Evolutionary conservation across 2,113 vertebrate genomes (phyloP), one percentile per base, ranked within the genome.

Genomic region (Saccopteryx leptura): DNA sequence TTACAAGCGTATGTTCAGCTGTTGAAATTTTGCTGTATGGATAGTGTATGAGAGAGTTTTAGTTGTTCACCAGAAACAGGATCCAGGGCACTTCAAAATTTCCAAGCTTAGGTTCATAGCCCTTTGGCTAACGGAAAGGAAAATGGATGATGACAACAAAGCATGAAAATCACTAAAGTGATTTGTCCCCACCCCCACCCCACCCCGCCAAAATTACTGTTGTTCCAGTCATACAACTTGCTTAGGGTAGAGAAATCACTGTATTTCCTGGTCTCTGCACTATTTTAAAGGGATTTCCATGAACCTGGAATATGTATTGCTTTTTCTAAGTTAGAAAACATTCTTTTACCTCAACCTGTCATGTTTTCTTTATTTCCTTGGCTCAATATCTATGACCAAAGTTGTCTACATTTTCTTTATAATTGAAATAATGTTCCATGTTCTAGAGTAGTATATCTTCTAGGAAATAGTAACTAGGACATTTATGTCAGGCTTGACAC

Each of bases 241-340:
- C 69, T 46, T 54, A 75, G 19, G 46, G 63, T 0, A 74, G 52
- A 97, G 61, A 95, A 92, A 90, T 75, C 65, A 95, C 71, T 75
- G n/a, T 23, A 50, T 72, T 87, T 90, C 60, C 87, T 91, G 33
- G 18, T 18, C n/a, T 83, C 28, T 19, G 19, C 10, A 17, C 24
- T 75, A 61, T 79, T 76, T 91, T 87, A 63, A 56, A 90, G 48
- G 17, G 28, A 66, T 93, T 84, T 97, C 68, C 68, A 88, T 13
- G 90, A 46, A 75, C 21, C 39, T 82, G 60, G 39, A 89, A 76
- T 58, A 81, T 66, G 21, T 75, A 76, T 65, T 1, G 26, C 21
- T 75, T 79, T 89, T 52, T 91, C 71, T 56, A 72, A 90, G 52
- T 28, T 74, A 21, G 46, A 93, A 91, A 91, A 54, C n/a, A 68